Percentiles rank a stretch among this genome's conserved stretches.
These are phyloP conservation scores for Scyliorhinus canicula DNA, from an alignment of 2,797 vertebrate genomes.

Conservation along the genomic window DNA sequence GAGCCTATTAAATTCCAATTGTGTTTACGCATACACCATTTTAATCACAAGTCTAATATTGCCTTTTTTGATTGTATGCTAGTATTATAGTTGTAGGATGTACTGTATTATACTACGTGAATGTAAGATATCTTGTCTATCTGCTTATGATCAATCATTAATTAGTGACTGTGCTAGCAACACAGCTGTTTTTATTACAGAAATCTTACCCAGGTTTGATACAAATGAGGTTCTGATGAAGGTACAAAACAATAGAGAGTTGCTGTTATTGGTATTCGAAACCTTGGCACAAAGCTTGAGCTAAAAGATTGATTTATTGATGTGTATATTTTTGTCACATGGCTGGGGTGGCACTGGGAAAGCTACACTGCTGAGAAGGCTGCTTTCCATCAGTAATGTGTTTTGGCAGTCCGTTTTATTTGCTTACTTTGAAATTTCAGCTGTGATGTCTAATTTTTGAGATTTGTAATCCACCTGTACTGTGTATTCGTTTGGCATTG, in stretches of 20 bases:
- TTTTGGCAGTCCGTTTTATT: conserved; percentile 53
- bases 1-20: conserved; percentile 28
- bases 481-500: conserved; percentile 68
- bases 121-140: conserved; percentile 62
- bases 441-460: conserved; percentile 67
- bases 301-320: conserved; percentile 50
- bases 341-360: conserved; percentile 62
- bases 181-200: conserved; percentile 66
- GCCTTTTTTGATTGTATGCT: conserved; percentile 65
- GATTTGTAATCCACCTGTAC: conserved; percentile 65
- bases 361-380: conserved; percentile 65
- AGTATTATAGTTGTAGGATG: conserved; percentile 64
- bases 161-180: conserved; percentile 64
- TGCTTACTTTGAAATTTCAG: conserved; percentile 65
- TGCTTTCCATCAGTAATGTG: conserved; percentile 55
- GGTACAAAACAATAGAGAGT: conserved; percentile 64
- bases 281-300: conserved; percentile 53
- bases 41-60: conserved; percentile 56
- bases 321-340: conserved; percentile 63
- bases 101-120: conserved; percentile 65
- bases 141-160: conserved; percentile 59
- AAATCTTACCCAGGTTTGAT: conserved; percentile 53
- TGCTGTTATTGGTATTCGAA: conserved; percentile 52
- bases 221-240: conserved; percentile 56
- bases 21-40: conserved; percentile 29